Evolutionary conservation across 2,113 vertebrate species (phyloP).

Genomic region (Seriola aureovittata): DNA sequence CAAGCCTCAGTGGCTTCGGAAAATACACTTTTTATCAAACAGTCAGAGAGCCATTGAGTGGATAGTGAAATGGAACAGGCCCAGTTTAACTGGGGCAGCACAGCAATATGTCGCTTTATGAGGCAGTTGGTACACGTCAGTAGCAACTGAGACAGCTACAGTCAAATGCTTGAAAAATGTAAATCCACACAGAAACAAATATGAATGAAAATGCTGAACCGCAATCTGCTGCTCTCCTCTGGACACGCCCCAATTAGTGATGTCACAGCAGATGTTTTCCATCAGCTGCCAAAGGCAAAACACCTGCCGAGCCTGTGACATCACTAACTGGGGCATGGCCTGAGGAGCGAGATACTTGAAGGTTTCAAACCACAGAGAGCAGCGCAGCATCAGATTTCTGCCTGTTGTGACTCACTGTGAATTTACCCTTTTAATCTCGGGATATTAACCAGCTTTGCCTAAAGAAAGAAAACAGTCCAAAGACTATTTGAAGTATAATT

Average conservation of each 20-base stretch:
- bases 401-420: background rate
- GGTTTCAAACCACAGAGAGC: background rate
- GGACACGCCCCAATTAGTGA: constrained; percentile 37
- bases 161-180: constrained; percentile 10
- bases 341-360: background rate
- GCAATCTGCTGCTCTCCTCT: constrained; percentile 23
- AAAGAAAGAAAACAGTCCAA: background rate
- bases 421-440: constrained; percentile 1
- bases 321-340: constrained; percentile 19
- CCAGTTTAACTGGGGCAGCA: constrained; percentile 28
- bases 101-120: constrained; percentile 39
- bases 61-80: constrained; percentile 51
- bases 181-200: constrained; percentile 16
- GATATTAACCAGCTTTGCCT: constrained; percentile 4
- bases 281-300: constrained; percentile 47
- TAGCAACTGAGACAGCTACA: constrained; percentile 6
- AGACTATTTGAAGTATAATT: background rate
- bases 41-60: constrained; percentile 41
- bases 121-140: constrained; percentile 16
- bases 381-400: background rate
- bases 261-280: constrained; percentile 59
- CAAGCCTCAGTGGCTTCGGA: constrained; percentile 57
- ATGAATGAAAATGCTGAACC: constrained; percentile 20
- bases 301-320: constrained; percentile 59
- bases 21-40: constrained; percentile 60